Percentiles rank a stretch among this genome's conserved stretches.
These are phyloP conservation scores for Istiophorus platypterus DNA, from an alignment of 2,113 vertebrate species.

Conservation along the genomic window DNA sequence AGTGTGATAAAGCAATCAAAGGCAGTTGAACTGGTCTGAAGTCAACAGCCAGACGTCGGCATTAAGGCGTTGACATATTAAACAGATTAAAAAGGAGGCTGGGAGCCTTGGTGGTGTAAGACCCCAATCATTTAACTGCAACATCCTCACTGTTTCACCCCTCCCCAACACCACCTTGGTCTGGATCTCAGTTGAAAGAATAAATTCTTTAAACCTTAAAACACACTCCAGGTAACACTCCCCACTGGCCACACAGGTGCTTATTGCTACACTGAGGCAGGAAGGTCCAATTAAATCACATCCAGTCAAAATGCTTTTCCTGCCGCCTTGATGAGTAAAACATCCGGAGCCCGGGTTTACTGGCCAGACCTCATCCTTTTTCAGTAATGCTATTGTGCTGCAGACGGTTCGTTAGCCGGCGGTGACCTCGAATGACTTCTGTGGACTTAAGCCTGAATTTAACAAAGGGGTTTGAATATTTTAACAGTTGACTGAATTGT, in stretches of 20 bases:
- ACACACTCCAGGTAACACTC: background rate
- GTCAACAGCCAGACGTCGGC: background rate
- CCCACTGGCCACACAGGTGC: background rate
- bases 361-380: background rate
- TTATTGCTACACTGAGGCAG: background rate
- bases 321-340: background rate
- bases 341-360: background rate
- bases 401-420: background rate
- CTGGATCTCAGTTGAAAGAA: background rate
- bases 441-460: background rate
- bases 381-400: background rate
- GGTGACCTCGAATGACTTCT: background rate
- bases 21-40: background rate
- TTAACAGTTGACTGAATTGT: too few species aligned
- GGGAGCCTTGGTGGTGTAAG: too few species aligned
- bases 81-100: background rate
- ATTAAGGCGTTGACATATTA: background rate
- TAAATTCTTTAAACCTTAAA: background rate
- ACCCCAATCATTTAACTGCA: too few species aligned
- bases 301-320: background rate
- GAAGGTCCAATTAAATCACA: background rate
- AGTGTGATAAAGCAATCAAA: background rate
- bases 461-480: background rate
- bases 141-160: too few species aligned
- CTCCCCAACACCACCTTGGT: too few species aligned